These are phyloP conservation scores for Galagoides demidoff DNA, from an alignment of 2,797 vertebrate genomes.

Conservation along the genomic window DNA sequence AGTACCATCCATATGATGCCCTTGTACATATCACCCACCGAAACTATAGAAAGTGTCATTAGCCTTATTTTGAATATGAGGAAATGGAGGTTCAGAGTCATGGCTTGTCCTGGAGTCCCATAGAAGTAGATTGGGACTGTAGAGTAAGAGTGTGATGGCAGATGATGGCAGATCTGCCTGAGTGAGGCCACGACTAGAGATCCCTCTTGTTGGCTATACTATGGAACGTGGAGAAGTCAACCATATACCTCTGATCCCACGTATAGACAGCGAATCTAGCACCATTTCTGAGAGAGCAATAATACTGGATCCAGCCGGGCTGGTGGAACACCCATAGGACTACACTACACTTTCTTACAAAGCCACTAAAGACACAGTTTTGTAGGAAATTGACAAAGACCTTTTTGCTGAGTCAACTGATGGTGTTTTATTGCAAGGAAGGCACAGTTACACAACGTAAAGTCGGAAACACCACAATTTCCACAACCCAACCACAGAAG, in stretches of 20 bases:
- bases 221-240: background rate
- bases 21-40: background rate
- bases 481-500: background rate
- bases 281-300: background rate
- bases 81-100: background rate
- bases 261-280: background rate
- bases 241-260: background rate
- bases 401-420: slow-evolving; percentile 50
- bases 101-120: background rate
- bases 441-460: slow-evolving; percentile 55
- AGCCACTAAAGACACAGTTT: slow-evolving; percentile 41
- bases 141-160: background rate
- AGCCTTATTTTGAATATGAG: background rate
- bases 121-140: background rate
- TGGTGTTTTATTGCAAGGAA: slow-evolving; percentile 72
- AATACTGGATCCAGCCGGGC: background rate
- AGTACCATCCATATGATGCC: background rate
- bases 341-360: background rate
- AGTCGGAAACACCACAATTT: slow-evolving; percentile 1
- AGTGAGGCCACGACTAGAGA: background rate
- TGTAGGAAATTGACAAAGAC: slow-evolving; percentile 75
- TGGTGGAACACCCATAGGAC: background rate
- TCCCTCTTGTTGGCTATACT: background rate
- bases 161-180: background rate
- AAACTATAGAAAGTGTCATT: background rate